Conservation (phyloP, 53 echinoderm and acorn worm genomes). For the Paelopatides confundens region DNA sequence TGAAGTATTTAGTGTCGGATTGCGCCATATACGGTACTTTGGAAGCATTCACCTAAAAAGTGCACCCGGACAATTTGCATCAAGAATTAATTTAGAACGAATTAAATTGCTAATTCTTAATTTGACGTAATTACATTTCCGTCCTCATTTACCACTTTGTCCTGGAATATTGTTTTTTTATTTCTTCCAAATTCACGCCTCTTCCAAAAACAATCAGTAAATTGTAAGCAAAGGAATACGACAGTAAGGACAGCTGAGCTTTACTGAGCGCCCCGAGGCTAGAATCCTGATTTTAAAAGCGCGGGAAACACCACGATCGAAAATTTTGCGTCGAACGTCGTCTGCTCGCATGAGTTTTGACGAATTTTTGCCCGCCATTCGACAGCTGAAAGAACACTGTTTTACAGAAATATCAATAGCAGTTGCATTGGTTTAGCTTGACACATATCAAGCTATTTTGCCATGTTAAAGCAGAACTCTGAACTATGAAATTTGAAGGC, state of each 20-base stretch:
- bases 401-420: conserved; percentile 60
- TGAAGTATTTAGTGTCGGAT: background rate
- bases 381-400: conserved; percentile 68
- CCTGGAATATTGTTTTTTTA: conserved; percentile 39
- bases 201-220: conserved; percentile 44
- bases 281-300: conserved; percentile 50
- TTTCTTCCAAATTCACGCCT: conserved; percentile 46
- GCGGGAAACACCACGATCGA: conserved; percentile 46
- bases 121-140: conserved; percentile 48
- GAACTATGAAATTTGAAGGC: background rate
- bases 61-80: conserved; percentile 39
- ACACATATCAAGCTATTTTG: conserved; percentile 42
- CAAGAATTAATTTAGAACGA: conserved; percentile 44
- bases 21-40: background rate
- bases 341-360: conserved; percentile 49
- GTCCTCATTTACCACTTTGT: conserved; percentile 21
- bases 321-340: conserved; percentile 42
- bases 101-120: conserved; percentile 54
- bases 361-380: conserved; percentile 46
- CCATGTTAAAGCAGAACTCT: conserved; percentile 27
- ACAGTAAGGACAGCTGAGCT: conserved; percentile 38
- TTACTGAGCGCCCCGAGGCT: conserved; percentile 33
- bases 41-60: conserved; percentile 36
- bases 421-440: conserved; percentile 43
- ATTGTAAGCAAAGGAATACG: conserved; percentile 39